phyloP scores from a whole-genome alignment of 2,888 invertebrate species.

The Sympetrum striolatum region DNA sequence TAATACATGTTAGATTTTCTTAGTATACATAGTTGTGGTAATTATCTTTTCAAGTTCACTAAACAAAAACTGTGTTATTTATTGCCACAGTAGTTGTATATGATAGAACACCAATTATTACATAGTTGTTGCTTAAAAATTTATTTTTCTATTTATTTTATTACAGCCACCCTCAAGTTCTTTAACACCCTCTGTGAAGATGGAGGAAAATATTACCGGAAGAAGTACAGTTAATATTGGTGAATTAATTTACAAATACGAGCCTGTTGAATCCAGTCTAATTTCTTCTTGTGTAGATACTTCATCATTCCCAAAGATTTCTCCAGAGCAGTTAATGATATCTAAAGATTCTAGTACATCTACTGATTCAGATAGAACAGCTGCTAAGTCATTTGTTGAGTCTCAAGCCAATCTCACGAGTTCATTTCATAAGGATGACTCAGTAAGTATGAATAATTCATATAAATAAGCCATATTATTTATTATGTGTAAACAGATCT shows the following conservation, averaged over 20 bases:
- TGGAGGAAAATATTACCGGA: not conserved
- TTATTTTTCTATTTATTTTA: not conserved
- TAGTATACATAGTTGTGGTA: no score
- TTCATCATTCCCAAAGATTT: not conserved
- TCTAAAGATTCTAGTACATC: not conserved
- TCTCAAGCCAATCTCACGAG: not conserved
- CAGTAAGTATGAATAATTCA: not conserved
- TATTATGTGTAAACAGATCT: no score
- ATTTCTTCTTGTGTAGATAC: not conserved
- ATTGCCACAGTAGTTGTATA: no score
- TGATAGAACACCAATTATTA: no score
- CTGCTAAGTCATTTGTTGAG: not conserved
- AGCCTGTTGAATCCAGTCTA: not conserved
- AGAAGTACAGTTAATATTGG: not conserved
- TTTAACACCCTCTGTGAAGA: not conserved
- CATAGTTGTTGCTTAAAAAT: no score
- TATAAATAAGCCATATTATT: no score
- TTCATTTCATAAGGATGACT: not conserved
- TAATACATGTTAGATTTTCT: no score
- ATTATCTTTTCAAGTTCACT: no score
- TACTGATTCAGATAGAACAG: not conserved
- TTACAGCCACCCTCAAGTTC: not conserved
- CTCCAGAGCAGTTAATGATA: not conserved
- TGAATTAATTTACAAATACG: conserved; percentile 6
- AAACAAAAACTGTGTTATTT: no score